Conservation (phyloP, 2,888 invertebrate genomes). For the Corythucha ciliata region DNA sequence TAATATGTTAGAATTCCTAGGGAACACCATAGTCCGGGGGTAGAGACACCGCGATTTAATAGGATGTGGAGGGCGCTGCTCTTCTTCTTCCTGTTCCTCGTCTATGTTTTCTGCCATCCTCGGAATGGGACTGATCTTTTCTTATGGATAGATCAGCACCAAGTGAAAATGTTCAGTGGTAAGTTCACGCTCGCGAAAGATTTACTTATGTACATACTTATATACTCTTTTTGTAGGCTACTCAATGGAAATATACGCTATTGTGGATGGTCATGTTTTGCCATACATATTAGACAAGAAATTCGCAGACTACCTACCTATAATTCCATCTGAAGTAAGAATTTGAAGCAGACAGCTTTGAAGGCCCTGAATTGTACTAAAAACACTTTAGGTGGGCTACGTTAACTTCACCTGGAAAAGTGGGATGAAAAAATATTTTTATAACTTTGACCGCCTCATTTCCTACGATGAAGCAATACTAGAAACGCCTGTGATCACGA, state of each 20-base stretch:
- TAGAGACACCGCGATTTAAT: too few species aligned
- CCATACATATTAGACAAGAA: constrained; percentile 82
- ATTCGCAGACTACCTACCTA: constrained; percentile 78
- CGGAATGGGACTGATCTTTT: constrained; percentile 51
- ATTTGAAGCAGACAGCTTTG: neutral
- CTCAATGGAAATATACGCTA: constrained; percentile 81
- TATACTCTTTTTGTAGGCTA: constrained; percentile 50
- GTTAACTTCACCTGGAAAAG: constrained; percentile 89
- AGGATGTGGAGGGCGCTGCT: neutral
- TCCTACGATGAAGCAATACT: constrained; percentile 75
- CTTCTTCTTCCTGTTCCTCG: constrained; percentile 13
- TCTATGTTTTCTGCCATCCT: constrained; percentile 15
- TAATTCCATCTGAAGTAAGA: constrained; percentile 69
- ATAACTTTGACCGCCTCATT: constrained; percentile 76
- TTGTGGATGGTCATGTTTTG: constrained; percentile 74
- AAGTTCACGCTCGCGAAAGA: too few species aligned
- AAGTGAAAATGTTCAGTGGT: constrained; percentile 87
- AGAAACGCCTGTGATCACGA: constrained; percentile 77
- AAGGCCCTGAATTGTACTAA: neutral
- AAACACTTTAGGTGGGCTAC: constrained; percentile 47
- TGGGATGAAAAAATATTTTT: constrained; percentile 68
- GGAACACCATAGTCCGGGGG: too few species aligned
- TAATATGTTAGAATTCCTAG: too few species aligned
- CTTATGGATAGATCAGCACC: constrained; percentile 83
- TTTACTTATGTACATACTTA: neutral